Evolutionary conservation across 2,797 vertebrate genomes (phyloP), one percentile per base, ranked within the genome.

Genomic region (Podargus strigoides): DNA sequence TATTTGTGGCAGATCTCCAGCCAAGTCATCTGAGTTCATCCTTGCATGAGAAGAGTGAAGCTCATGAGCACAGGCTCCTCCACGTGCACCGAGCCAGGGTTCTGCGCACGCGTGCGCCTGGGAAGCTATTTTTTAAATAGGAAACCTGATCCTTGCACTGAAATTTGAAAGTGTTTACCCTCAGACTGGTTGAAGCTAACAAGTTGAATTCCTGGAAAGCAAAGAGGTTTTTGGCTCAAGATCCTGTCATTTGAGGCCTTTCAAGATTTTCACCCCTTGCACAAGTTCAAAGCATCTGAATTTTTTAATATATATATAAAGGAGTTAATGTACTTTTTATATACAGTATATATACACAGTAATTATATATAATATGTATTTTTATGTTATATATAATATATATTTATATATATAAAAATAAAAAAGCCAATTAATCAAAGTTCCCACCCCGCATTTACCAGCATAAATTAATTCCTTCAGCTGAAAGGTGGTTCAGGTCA

Each of bases 161-260:
- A 90, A 66, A 84, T 94, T 84, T 94, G 5, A 7, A 86, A 90
- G 34, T 32, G 58, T 91, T 94, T 90, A 69, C 41, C 36, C 76
- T 88, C 83, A 68, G 83, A 86, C 42, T 37, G 23, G 55, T 6
- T 78, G 83, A 81, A 76, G 47, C 39, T 81, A 91, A 76, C 58
- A 56, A 93, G 77, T 1, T 27, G 50, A 81, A 78, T 87, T 88
- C 93, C 90, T 94, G 87, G 90, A 95, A 94, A 94, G 93, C 73
- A 76, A 80, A 88, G 41, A 77, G 23, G 37, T 64, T 96, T 94
- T 84, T 19, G 3, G 55, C 17, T 90, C 83, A 66, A 37, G 6
- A 79, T 66, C 30, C 26, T 32, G 49, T 26, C 11, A 24, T 36
- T 68, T 69, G 36, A 75, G 55, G 58, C 18, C 15, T 80, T 82